Conservation (phyloP, 1,140 invertebrate species). For the Latrodectus geometricus region DNA sequence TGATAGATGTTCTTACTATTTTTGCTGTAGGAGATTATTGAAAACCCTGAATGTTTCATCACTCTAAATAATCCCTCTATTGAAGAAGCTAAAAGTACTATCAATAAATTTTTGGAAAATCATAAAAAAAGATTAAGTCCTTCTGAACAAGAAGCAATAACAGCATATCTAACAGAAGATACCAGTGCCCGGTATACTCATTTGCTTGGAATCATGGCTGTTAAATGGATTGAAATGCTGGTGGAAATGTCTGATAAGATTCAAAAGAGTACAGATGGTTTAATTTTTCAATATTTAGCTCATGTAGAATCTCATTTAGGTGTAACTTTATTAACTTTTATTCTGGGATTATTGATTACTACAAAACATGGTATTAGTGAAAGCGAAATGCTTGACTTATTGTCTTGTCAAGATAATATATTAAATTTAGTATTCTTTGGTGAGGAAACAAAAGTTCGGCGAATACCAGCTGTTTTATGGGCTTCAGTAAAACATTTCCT, state of each 20-base stretch:
- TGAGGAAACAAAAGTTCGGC: constrained; percentile 54
- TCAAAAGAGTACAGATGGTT: constrained; percentile 37
- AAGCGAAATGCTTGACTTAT: constrained; percentile 80
- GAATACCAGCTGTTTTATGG: constrained; percentile 51
- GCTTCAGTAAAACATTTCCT: constrained; percentile 28
- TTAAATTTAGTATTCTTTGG: constrained; percentile 76
- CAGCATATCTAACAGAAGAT: constrained; percentile 25
- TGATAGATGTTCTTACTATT: not conserved
- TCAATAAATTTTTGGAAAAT: constrained; percentile 35
- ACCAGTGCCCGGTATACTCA: constrained; percentile 38
- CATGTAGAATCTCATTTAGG: constrained; percentile 58
- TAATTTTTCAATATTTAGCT: constrained; percentile 44
- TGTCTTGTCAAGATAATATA: constrained; percentile 79
- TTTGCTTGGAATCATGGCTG: constrained; percentile 26
- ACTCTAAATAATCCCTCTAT: constrained; percentile 5
- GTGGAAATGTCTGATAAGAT: not conserved
- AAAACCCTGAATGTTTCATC: constrained; percentile 25
- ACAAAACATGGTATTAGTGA: constrained; percentile 79
- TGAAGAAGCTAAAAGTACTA: constrained; percentile 34
- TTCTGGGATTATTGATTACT: constrained; percentile 77
- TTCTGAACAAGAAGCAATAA: constrained; percentile 22
- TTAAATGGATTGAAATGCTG: constrained; percentile 34
- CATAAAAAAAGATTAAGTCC: constrained; percentile 34
- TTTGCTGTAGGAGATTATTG: constrained; percentile 31
- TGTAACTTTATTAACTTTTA: constrained; percentile 32